These are phyloP conservation scores for Cosmia pyralina DNA, from an alignment of 2,888 invertebrate genomes.

Conservation along the genomic window DNA sequence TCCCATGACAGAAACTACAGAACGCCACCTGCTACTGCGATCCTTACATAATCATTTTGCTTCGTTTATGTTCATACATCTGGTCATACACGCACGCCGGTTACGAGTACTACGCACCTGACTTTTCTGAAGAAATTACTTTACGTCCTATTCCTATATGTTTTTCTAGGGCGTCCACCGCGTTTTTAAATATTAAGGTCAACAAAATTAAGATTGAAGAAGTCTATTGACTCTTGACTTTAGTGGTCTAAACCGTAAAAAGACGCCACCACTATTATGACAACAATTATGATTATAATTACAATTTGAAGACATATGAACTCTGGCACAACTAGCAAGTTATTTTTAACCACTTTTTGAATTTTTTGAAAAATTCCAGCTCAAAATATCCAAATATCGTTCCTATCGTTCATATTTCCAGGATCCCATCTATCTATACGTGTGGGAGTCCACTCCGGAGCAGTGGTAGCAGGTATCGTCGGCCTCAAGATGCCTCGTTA, in stretches of 20 bases:
- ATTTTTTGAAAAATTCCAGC: no score
- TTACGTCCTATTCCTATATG: no score
- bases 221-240: not conserved
- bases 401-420: slow-evolving; percentile 69
- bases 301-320: not conserved
- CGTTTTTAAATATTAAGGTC: not conserved
- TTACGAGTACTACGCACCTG: no score
- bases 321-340: not conserved
- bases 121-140: no score
- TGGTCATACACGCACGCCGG: no score
- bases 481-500: slow-evolving; percentile 98
- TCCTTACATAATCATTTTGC: no score
- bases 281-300: not conserved
- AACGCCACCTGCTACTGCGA: no score
- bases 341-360: no score
- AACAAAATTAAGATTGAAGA: not conserved
- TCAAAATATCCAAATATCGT: no score
- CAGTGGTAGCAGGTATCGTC: slow-evolving; percentile 98
- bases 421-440: slow-evolving; percentile 95
- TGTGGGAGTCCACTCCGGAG: slow-evolving; percentile 97
- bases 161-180: no score
- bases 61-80: no score
- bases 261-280: not conserved
- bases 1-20: no score
- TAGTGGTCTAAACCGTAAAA: not conserved